Evolutionary conservation across 2,888 invertebrate genomes (phyloP).

Genomic region (Papilio protenor): DNA sequence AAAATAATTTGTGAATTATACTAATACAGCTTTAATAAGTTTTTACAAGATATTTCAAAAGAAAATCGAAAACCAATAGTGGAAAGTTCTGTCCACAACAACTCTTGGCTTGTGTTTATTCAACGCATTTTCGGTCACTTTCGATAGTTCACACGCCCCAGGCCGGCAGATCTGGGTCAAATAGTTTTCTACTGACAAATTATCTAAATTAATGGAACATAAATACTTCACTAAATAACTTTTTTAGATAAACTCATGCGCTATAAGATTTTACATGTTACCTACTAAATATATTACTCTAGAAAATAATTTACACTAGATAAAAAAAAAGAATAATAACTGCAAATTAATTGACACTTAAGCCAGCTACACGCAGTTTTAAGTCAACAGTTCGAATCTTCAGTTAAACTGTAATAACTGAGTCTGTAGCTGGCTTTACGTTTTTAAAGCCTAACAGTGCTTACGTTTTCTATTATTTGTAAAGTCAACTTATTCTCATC

Average conservation of each 20-base stretch:
- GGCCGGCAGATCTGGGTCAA: conserved; percentile 22
- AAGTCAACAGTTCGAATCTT: too few relatives aligned
- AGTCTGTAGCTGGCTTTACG: neutral
- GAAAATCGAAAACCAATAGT: neutral
- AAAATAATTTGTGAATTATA: neutral
- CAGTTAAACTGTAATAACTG: too few relatives aligned
- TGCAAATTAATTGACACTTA: too few relatives aligned
- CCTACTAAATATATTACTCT: too few relatives aligned
- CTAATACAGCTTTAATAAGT: neutral
- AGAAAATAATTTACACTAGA: too few relatives aligned
- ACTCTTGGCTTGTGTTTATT: conserved; percentile 21
- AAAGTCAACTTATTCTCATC: too few relatives aligned
- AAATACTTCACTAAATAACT: neutral
- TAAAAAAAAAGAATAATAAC: too few relatives aligned
- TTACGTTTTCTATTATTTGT: too few relatives aligned
- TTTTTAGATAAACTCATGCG: neutral
- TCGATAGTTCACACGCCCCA: conserved; percentile 33
- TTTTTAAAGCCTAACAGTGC: neutral
- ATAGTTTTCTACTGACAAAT: conserved; percentile 41
- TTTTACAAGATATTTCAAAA: neutral
- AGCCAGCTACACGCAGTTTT: too few relatives aligned
- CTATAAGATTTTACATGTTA: neutral
- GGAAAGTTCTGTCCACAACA: conserved; percentile 24
- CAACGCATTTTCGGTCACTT: conserved; percentile 38
- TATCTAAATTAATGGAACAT: neutral